Evolutionary conservation across 2,113 vertebrate genomes (phyloP), one percentile per base, ranked within the genome.

Genomic region (Ginglymostoma cirratum): DNA sequence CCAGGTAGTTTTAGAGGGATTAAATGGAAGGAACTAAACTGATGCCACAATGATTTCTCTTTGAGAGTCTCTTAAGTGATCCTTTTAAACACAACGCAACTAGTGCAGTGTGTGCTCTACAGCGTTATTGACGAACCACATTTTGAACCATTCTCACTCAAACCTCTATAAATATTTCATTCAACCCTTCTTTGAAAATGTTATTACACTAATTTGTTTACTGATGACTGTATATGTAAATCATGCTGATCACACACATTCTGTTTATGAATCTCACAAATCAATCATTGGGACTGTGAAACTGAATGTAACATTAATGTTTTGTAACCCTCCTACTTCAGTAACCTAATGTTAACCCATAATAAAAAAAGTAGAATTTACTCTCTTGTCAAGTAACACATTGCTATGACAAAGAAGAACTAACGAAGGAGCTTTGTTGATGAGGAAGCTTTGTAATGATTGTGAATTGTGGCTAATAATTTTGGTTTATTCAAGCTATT

Each of bases 151-250:
- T 67, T 24, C 61, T 10, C 90, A 89, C 17, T 70, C 70, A 67
- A 94, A 45, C 70, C 70, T 42, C 45, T 72, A 72, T 76, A 76
- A 95, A 95, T 95, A 95, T 72, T 95, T 95, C 94, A 95, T 95
- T 27, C 69, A 52, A 76, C 42, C 65, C 92, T 70, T 94, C 23
- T 38, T 76, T 19, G 67, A 30, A 95, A 72, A 95, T 34, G 67
- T 95, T 72, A 95, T 95, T 95, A 95, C 94, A 76, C 24, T 95
- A 95, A 52, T 95, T 76, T 95, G 69, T 95, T 95, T 72, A 52
- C 69, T 27, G 38, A 52, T 52, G 69, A 72, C 67, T 95, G 42
- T 27, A 2, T 30, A 95, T 95, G 69, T 76, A 76, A 72, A 95
- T 76, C 94, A 52, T 95, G 48, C 27, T 61, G 52, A 34, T 24